phyloP scores from a whole-genome alignment of 2,888 invertebrate species.

The Hypena proboscidalis region DNA sequence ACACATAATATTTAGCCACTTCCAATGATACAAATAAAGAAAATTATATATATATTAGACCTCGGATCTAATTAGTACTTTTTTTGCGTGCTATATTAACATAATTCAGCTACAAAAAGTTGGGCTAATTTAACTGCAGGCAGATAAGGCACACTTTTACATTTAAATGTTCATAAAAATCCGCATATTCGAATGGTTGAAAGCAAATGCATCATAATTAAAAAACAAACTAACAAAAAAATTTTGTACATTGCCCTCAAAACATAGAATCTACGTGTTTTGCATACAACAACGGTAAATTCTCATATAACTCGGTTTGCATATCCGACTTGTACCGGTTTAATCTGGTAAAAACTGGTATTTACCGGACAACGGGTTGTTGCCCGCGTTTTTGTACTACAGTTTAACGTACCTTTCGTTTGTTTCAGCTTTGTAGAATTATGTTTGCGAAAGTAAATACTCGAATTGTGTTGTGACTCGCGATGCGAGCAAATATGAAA shows the following conservation, averaged over 20 bases:
- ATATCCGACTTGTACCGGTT: conserved; percentile 57
- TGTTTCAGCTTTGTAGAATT: conserved; percentile 29
- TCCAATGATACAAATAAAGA: no score
- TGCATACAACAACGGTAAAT: conserved; percentile 61
- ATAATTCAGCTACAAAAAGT: no score
- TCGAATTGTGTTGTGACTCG: conserved; percentile 10
- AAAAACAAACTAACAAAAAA: no score
- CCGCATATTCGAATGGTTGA: no score
- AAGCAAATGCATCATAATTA: no score
- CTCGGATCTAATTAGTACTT: no score
- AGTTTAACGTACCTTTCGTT: conserved; percentile 46
- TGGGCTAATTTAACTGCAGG: no score
- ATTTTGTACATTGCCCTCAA: conserved; percentile 27
- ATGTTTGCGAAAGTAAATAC: conserved; percentile 29
- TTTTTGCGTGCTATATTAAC: no score
- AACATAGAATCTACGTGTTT: conserved; percentile 33
- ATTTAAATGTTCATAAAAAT: no score
- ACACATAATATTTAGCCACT: no score
- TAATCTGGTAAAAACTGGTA: conserved; percentile 73
- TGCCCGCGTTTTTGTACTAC: conserved; percentile 49
- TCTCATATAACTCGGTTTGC: conserved; percentile 66
- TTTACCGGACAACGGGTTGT: conserved; percentile 60
- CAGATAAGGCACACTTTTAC: no score
- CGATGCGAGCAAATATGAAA: conserved; percentile 8
- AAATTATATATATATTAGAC: no score